Percentiles rank a stretch among this genome's conserved stretches.
Conservation (phyloP, 2,797 vertebrate genomes). For the Sebastolobus altivelis region DNA sequence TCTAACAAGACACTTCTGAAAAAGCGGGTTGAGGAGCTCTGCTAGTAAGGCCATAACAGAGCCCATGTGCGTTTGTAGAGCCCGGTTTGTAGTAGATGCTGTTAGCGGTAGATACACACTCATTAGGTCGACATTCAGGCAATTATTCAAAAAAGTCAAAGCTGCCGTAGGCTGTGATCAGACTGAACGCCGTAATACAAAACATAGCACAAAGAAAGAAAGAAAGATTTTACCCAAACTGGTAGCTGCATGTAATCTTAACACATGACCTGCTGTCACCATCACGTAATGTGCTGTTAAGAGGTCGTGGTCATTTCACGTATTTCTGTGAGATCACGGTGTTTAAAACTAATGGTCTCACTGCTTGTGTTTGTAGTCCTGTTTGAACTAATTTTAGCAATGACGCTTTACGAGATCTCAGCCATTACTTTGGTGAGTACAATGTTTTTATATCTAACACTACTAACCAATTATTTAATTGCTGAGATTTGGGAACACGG, state of each 20-base stretch:
- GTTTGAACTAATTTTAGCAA: not conserved
- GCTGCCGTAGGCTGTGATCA: constrained; percentile 24
- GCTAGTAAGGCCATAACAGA: constrained; percentile 68
- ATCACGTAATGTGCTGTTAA: no score
- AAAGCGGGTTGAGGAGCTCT: constrained; percentile 59
- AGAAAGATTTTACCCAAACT: no score
- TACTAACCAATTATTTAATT: fast-evolving
- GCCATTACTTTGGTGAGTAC: not conserved
- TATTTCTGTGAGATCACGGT: not conserved
- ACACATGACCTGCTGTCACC: no score
- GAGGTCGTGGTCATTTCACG: no score
- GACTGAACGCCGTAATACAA: not conserved
- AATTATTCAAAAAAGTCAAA: not conserved
- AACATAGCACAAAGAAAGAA: no score
- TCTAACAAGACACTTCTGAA: constrained; percentile 79
- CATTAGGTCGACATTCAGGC: constrained; percentile 49
- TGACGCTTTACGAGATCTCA: not conserved
- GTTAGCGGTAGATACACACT: constrained; percentile 53
- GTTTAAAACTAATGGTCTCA: not conserved
- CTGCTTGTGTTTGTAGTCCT: not conserved
- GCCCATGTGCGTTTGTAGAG: constrained; percentile 56
- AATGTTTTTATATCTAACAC: not conserved
- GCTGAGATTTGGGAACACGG: no score
- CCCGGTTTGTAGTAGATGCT: constrained; percentile 41
- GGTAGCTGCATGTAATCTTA: no score